phyloP scores from a whole-genome alignment of 2,888 invertebrate genomes.

The Sarcophaga subvicina region DNA sequence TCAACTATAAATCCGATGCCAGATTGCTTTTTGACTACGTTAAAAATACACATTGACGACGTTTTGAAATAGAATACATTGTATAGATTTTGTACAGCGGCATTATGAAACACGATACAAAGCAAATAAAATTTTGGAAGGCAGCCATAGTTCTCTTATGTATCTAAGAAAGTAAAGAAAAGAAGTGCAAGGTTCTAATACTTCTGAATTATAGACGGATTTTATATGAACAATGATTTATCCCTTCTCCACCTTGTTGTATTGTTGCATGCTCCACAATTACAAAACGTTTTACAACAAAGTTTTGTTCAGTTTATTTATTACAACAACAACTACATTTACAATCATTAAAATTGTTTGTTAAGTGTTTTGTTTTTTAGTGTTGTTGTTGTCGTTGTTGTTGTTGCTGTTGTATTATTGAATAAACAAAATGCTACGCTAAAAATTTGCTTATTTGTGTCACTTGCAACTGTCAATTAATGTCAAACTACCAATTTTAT shows the following conservation, averaged over 20 bases:
- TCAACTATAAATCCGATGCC: too few relatives aligned
- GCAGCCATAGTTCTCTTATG: too few relatives aligned
- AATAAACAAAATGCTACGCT: conserved; percentile 49
- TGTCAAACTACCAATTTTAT: conserved; percentile 73
- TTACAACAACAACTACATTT: conserved; percentile 8
- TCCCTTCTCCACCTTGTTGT: neutral
- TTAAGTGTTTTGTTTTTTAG: neutral
- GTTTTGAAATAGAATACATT: too few relatives aligned
- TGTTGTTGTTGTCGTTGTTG: conserved; percentile 41
- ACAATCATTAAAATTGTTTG: neutral
- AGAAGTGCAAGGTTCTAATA: too few relatives aligned
- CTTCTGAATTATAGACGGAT: too few relatives aligned
- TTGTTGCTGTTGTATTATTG: conserved; percentile 28
- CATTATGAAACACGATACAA: too few relatives aligned
- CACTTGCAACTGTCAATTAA: conserved; percentile 73
- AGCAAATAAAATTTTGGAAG: too few relatives aligned
- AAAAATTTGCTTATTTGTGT: conserved; percentile 71
- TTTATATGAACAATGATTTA: too few relatives aligned
- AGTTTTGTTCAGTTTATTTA: conserved; percentile 6
- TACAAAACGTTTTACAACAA: conserved; percentile 53
- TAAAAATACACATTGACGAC: too few relatives aligned
- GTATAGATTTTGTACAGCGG: too few relatives aligned
- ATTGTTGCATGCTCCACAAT: conserved; percentile 52
- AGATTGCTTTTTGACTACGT: too few relatives aligned
- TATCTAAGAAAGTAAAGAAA: too few relatives aligned